phyloP scores from a whole-genome alignment of 2,888 invertebrate species.

The Peribatodes rhomboidaria region DNA sequence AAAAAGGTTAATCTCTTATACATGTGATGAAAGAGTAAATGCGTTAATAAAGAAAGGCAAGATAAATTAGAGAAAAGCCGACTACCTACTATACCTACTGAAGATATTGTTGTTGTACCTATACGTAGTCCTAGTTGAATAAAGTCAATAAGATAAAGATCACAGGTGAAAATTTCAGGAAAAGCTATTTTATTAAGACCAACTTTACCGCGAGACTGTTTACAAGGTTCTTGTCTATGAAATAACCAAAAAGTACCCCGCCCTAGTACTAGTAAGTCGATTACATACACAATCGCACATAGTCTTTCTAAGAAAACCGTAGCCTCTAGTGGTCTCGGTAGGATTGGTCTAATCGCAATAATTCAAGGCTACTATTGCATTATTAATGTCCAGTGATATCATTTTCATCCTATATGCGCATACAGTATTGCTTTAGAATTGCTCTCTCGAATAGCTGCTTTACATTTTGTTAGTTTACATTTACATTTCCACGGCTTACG shows the following conservation, averaged over 20 bases:
- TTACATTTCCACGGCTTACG: neutral
- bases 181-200: too few relatives aligned
- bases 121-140: too few relatives aligned
- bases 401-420: conserved; percentile 25
- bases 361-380: conserved; percentile 63
- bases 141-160: too few relatives aligned
- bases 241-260: conserved; percentile 3
- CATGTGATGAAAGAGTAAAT: too few relatives aligned
- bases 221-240: neutral
- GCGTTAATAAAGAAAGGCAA: too few relatives aligned
- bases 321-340: conserved; percentile 44
- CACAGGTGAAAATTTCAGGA: too few relatives aligned
- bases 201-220: neutral
- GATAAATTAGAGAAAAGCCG: too few relatives aligned
- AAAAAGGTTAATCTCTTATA: too few relatives aligned
- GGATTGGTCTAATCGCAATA: conserved; percentile 54
- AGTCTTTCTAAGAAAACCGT: conserved; percentile 46
- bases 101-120: too few relatives aligned
- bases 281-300: neutral
- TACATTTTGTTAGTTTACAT: conserved; percentile 10
- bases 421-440: conserved; percentile 24
- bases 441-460: conserved; percentile 8
- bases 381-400: conserved; percentile 57
- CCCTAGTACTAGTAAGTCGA: neutral
- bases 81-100: too few relatives aligned